Evolutionary conservation across 2,797 vertebrate species (phyloP), one percentile per base, ranked within the genome.

Genomic region (Pteropus rufus): DNA sequence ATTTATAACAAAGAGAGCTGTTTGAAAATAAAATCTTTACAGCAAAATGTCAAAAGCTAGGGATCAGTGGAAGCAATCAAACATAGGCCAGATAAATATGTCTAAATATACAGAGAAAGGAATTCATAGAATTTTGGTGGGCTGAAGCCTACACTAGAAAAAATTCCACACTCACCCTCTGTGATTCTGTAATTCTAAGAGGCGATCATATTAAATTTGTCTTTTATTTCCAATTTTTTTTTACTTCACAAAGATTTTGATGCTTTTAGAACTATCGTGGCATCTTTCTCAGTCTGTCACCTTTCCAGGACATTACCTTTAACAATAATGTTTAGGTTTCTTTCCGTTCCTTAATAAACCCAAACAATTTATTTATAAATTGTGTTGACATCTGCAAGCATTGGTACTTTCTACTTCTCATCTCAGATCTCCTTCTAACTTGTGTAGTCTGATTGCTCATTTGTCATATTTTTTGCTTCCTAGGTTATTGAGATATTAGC

Each of bases 21-120:
- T 70, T 96, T 44, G 49, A 92, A 96, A 87, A 89, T 56, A 92
- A 93, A 97, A 79, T 34, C 73, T 89, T 94, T 80, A 49, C 29
- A 79, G 86, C 19, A 93, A 80, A 91, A 80, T 44, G 3, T 86
- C 64, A 52, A 82, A 69, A 95, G 69, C 34, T 70, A 72, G 64
- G 62, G 7, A 91, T 80, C 52, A 44, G 23, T 91, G 62, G 34
- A 92, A 88, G 49, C 46, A 69, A 23, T 92, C 39, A 82, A 58
- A 15, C 4, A 65, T 56, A 94, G 62, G 49, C 34, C 73, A 76
- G 92, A 60, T n/a, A 82, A 90, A 88, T 18, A 80, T 3, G 2
- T 34, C 60, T n/a, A 77, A 91, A 93, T 72, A 64, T 24, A 67
- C 12, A 77, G 56, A 73, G 18, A 90, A 92, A 84, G 54, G 31